Base-by-base conservation (phyloP, 2,888 invertebrate species). In the Eupsilia transversa region DNA sequence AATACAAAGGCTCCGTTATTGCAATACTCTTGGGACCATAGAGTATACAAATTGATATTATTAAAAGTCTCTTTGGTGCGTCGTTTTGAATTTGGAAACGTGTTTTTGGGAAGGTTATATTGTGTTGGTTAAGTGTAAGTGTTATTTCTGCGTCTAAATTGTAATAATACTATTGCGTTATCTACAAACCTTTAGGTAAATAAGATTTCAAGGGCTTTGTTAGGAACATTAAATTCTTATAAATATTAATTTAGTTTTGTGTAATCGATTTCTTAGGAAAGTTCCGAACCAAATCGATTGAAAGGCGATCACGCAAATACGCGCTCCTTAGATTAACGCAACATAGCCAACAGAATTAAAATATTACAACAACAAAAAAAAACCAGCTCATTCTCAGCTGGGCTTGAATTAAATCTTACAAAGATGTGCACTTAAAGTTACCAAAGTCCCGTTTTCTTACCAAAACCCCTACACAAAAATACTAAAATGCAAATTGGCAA, bases 1-100 rank as follows among this genome's bases (percentile, higher is more conserved):
- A 79, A 72, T 72, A 90, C 89, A 91, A 89, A 88, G 89, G 86
- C 80, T 14, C 14, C 64, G 67, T 77, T 83, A 78, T 73, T 81
- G 83, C 74, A 38, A 72, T 71, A 81, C 85, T 74, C 87, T 84
- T 38, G 79, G 43, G 75, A 69, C 57, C 57, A 49, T 33, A 72
- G 69, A 64, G 65, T 72, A 67, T 56, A 79, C 85, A 88, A 85
- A 88, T 79, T 77, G 70, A 74, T 86, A 74, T 82, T 84, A 86
- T 88, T 79, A 85, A 83, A 77, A 85, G 70, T 78, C 68, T 83
- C 72, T 84, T 80, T 66, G 61, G 33, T 33, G 49, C 2, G 20
- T 60, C n/a, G 43, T 69, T 76, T 73, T 65, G 67, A 77, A 64
- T 35, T 57, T 35, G 1, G 33, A 20, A 65, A 56, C 20, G 6